These are phyloP conservation scores for Meloidogyne hapla DNA, from an alignment of 1,140 invertebrate species.

Conservation along the genomic window DNA sequence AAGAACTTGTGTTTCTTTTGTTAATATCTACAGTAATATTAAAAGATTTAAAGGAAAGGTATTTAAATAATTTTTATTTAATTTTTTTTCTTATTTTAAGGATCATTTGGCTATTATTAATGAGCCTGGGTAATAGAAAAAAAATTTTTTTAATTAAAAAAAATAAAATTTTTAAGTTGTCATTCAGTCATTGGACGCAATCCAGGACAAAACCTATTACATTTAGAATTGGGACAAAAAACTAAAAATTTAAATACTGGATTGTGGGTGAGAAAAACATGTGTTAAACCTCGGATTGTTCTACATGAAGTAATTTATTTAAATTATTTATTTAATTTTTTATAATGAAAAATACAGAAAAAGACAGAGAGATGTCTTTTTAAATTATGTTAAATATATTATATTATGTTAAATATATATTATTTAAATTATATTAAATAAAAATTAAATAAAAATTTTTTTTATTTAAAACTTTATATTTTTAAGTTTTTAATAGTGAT, in stretches of 20 bases:
- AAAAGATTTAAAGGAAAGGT: neutral
- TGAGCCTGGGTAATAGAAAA: neutral
- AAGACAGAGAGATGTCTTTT: too few species aligned
- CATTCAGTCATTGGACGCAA: slow-evolving; percentile 19
- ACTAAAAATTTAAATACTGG: neutral
- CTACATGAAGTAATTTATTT: slow-evolving; percentile 13
- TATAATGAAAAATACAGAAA: too few species aligned
- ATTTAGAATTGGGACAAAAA: slow-evolving; percentile 8
- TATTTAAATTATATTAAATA: neutral
- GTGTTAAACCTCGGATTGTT: slow-evolving; percentile 22
- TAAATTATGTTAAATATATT: neutral
- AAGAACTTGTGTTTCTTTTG: neutral
- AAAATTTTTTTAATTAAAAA: neutral
- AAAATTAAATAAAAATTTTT: neutral
- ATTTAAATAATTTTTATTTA: neutral
- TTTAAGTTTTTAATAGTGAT: too few species aligned
- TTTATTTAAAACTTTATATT: too few species aligned
- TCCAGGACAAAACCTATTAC: slow-evolving; percentile 18
- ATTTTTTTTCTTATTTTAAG: neutral
- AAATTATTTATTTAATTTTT: too few species aligned
- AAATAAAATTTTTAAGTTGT: neutral
- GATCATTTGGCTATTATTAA: neutral
- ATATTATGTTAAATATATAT: too few species aligned
- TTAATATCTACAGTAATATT: neutral
- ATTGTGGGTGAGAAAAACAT: slow-evolving; percentile 12